Evolutionary conservation across 1,140 invertebrate genomes (phyloP).

Genomic region (Listronotus oregonensis): DNA sequence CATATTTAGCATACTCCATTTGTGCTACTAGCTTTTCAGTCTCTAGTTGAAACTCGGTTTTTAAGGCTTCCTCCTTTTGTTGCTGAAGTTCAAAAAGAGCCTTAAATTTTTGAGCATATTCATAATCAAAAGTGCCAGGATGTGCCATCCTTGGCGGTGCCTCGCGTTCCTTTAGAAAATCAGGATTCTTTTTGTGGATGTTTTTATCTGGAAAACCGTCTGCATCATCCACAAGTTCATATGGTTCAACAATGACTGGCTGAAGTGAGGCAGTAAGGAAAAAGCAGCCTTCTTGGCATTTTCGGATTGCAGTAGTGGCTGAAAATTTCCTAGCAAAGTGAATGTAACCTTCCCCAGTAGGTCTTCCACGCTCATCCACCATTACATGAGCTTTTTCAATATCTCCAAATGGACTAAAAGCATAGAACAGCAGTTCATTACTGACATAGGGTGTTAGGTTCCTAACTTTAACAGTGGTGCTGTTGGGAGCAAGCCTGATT

Average conservation of each 20-base stretch:
- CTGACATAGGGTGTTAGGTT: constrained; percentile 92
- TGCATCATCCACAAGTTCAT: constrained; percentile 88
- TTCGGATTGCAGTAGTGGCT: constrained; percentile 83
- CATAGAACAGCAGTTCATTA: constrained; percentile 91
- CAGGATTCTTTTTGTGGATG: constrained; percentile 79
- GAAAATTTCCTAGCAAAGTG: constrained; percentile 92
- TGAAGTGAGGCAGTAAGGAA: constrained; percentile 87
- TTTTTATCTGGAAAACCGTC: constrained; percentile 94
- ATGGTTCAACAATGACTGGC: constrained; percentile 87
- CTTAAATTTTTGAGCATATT: constrained; percentile 97
- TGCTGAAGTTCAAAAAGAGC: constrained; percentile 91
- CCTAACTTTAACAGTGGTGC: constrained; percentile 88
- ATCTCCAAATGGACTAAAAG: constrained; percentile 94
- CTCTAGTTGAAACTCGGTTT: constrained; percentile 88
- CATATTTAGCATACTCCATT: constrained; percentile 92
- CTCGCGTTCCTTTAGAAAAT: constrained; percentile 81
- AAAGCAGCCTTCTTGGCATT: constrained; percentile 91
- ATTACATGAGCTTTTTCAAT: constrained; percentile 92
- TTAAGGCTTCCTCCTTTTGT: constrained; percentile 87
- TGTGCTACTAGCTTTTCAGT: constrained; percentile 91
- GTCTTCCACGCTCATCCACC: constrained; percentile 94
- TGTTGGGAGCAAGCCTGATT: constrained; percentile 94
- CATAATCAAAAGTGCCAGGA: constrained; percentile 88
- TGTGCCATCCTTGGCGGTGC: constrained; percentile 90
- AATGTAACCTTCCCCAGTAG: constrained; percentile 93